Evolutionary conservation across 2,797 vertebrate genomes (phyloP), one percentile per base, ranked within the genome.

Genomic region (Gymnopithys bicolor): DNA sequence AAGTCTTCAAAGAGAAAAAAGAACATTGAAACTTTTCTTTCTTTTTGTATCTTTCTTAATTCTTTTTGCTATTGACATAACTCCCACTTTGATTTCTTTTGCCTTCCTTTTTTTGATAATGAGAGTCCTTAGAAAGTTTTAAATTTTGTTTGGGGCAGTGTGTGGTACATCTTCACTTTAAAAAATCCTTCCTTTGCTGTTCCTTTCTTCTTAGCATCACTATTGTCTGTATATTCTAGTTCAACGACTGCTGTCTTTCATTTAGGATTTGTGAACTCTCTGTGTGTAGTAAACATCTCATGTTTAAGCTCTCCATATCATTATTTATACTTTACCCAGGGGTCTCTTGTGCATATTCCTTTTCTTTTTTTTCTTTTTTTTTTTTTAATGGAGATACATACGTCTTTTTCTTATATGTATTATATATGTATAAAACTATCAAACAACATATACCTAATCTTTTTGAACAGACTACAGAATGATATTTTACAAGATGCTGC

Each of bases 251-350:
- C 71, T 95, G 82, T 90, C 79, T 91, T 91, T 90, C 85, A 91
- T 96, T 91, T 90, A 84, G 76, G 32, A 78, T 81, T 80, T 93
- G 19, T 93, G 91, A 95, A 88, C 58, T 90, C 69, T 46, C 10
- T 84, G 24, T 75, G 41, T 81, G 41, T 43, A 87, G 28, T 73
- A 93, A 94, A 83, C 70, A 84, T 77, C 39, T 90, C 28, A 80
- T 83, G 93, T 85, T 89, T 85, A 80, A 77, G 16, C 10, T 77
- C 10, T 48, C 58, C 17, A 18, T 83, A 37, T 27, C 27, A 59
- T 52, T 85, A n/a, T 17, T 77, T 15, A 5, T 77, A 46, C 64
- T 84, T 84, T 92, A 75, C 49, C 0, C 0, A 58, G 43, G 3
- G 8, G 2, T 30, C 80, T 70, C 33, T 84, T 46, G 24, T 67